Conservation (phyloP, 2,797 vertebrate species). For the Siniperca scherzeri region DNA sequence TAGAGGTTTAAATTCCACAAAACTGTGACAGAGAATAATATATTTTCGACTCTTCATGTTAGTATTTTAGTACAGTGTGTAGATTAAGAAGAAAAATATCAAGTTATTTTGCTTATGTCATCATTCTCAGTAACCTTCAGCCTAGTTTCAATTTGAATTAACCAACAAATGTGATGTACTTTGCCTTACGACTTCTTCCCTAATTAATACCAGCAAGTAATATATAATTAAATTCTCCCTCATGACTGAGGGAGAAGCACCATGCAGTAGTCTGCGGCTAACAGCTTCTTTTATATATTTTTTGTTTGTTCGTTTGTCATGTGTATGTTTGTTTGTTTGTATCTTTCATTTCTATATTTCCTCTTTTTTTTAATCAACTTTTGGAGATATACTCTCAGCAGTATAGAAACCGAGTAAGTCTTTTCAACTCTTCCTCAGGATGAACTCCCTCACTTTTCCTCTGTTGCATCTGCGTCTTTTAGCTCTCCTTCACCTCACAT, state of each 20-base stretch:
- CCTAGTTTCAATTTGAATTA: conserved; percentile 4
- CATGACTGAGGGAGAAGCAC: conserved; percentile 20
- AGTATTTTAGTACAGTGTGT: conserved; percentile 1
- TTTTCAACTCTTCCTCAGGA: conserved; percentile 74
- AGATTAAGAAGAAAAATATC: neutral
- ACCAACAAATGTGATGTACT: conserved; percentile 41
- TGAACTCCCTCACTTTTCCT: conserved; percentile 46
- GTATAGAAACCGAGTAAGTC: conserved; percentile 88
- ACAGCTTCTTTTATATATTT: conserved; percentile 84
- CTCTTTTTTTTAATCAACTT: conserved; percentile 76
- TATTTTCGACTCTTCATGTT: conserved; percentile 13
- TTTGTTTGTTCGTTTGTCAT: conserved; percentile 78
- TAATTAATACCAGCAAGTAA: conserved; percentile 45
- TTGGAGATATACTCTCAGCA: conserved; percentile 87
- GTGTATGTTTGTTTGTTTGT: conserved; percentile 71
- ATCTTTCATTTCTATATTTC: conserved; percentile 78
- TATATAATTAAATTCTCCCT: conserved; percentile 44
- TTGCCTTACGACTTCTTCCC: conserved; percentile 48
- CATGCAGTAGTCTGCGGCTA: conserved; percentile 79
- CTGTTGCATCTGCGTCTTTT: conserved; percentile 53
- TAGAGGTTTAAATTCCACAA: neutral
- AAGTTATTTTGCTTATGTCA: neutral
- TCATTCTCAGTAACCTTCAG: conserved; percentile 22
- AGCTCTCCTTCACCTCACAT: conserved; percentile 41
- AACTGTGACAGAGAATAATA: neutral